These are phyloP conservation scores for Macrochelys suwanniensis DNA, from an alignment of 2,797 vertebrate genomes.

Conservation along the genomic window DNA sequence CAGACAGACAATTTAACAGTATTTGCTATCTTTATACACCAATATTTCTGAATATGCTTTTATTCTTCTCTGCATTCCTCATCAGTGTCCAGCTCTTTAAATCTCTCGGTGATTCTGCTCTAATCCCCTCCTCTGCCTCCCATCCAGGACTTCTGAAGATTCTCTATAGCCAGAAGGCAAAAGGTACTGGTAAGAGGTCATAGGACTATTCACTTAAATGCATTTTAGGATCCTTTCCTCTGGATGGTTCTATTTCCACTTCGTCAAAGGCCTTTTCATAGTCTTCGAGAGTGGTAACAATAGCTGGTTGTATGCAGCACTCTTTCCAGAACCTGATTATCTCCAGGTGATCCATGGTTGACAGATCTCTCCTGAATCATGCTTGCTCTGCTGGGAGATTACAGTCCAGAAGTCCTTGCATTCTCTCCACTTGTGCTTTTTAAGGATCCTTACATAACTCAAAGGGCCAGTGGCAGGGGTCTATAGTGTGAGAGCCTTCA, in stretches of 20 bases:
- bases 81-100: background rate
- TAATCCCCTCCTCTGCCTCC: background rate
- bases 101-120: background rate
- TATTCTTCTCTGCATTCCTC: rapidly evolving
- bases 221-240: constrained; percentile 18
- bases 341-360: background rate
- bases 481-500: background rate
- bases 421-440: background rate
- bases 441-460: rapidly evolving
- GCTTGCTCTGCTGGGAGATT: background rate
- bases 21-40: background rate
- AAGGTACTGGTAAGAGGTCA: background rate
- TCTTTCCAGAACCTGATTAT: background rate
- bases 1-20: rapidly evolving
- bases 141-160: background rate
- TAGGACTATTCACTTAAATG: background rate
- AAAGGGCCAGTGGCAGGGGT: background rate
- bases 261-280: constrained; percentile 15
- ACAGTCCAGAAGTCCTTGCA: background rate
- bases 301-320: background rate
- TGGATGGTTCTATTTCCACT: constrained; percentile 24
- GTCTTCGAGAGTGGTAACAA: background rate
- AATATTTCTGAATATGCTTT: background rate
- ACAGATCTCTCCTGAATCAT: background rate
- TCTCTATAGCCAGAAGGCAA: background rate